These are phyloP conservation scores for Daktulosphaira vitifoliae DNA, from an alignment of 1,140 invertebrate species.

Conservation along the genomic window DNA sequence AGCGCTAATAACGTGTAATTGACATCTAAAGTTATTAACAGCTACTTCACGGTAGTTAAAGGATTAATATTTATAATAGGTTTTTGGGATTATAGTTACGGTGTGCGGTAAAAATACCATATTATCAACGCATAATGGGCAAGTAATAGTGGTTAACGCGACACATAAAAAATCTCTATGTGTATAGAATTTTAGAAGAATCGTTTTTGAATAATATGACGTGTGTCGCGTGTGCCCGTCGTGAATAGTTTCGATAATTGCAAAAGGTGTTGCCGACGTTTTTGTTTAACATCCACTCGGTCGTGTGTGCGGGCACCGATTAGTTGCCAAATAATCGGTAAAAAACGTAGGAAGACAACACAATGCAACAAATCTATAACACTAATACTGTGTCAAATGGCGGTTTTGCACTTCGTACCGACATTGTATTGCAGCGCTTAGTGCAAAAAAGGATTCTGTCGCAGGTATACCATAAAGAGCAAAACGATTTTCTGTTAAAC, in stretches of 20 bases:
- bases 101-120: neutral
- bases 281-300: neutral
- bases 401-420: constrained; percentile 10
- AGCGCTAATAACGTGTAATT: too few relatives aligned
- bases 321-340: constrained; percentile 20
- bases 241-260: neutral
- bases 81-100: neutral
- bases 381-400: too few relatives aligned
- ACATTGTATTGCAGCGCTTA: too few relatives aligned
- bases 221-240: too few relatives aligned
- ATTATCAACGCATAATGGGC: neutral
- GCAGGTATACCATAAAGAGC: too few relatives aligned
- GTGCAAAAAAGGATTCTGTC: too few relatives aligned
- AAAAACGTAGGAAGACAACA: constrained; percentile 3
- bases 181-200: too few relatives aligned
- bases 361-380: too few relatives aligned
- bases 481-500: too few relatives aligned
- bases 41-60: too few relatives aligned
- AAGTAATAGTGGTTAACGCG: neutral
- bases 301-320: constrained; percentile 1
- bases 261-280: constrained; percentile 14
- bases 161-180: neutral
- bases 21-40: too few relatives aligned
- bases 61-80: constrained; percentile 13
- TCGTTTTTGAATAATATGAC: too few relatives aligned